These are phyloP conservation scores for Megaptera novaeangliae DNA, from an alignment of 2,113 vertebrate genomes.

Conservation along the genomic window DNA sequence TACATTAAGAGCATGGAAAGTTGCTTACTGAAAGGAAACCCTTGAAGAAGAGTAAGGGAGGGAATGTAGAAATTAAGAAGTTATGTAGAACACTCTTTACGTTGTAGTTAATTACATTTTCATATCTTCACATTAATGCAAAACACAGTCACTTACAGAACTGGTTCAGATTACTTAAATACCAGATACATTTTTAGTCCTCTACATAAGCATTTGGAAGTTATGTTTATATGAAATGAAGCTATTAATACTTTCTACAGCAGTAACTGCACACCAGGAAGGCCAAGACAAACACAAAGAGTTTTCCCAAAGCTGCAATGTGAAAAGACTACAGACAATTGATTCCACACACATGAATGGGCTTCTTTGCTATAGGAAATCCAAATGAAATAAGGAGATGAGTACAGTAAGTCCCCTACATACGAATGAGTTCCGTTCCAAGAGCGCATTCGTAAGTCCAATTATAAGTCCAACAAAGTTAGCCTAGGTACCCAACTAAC, in stretches of 20 bases:
- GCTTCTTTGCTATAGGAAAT: constrained; percentile 91
- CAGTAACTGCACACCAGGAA: not conserved
- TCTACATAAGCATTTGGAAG: not conserved
- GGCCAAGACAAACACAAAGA: constrained; percentile 57
- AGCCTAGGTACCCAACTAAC: not conserved
- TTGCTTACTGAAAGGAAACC: not conserved
- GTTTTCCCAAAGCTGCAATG: constrained; percentile 89
- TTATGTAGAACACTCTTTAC: not conserved
- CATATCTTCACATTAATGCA: not conserved
- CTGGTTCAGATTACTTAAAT: not conserved
- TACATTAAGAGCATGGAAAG: not conserved
- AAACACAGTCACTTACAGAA: not conserved
- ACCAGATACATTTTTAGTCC: not conserved
- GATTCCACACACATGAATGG: constrained; percentile 87
- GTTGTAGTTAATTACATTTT: not conserved
- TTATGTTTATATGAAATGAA: not conserved
- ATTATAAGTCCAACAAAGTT: not conserved
- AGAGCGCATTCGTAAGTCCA: not conserved
- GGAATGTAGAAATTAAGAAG: not conserved
- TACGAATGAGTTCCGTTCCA: not conserved
- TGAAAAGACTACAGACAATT: constrained; percentile 86
- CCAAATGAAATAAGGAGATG: constrained; percentile 93
- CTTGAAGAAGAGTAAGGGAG: not conserved
- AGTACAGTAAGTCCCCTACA: not conserved
- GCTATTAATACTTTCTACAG: not conserved